phyloP scores from a whole-genome alignment of 2,113 vertebrate species.

The Burhinus bistriatus region DNA sequence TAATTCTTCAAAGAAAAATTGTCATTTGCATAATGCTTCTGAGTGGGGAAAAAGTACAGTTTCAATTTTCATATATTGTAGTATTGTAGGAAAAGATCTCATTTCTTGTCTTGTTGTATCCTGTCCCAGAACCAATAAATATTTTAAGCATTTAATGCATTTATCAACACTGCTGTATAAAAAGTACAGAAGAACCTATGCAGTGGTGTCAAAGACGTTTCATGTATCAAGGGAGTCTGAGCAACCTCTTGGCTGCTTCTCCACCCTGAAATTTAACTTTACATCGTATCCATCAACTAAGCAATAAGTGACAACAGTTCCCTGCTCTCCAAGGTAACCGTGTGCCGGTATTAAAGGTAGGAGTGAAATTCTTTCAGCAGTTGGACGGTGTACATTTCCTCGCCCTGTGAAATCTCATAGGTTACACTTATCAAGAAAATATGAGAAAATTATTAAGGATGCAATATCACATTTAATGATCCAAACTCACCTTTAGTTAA shows the following conservation, averaged over 20 bases:
- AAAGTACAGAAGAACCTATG: not conserved
- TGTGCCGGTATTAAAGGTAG: not conserved
- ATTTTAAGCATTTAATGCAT: slow-evolving; percentile 63
- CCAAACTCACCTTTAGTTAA: not conserved
- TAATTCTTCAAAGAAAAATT: slow-evolving; percentile 45
- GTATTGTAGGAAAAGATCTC: not conserved
- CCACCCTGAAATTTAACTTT: slow-evolving; percentile 56
- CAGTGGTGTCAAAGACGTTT: slow-evolving; percentile 13
- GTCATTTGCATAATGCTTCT: not conserved
- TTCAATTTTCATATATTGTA: slow-evolving; percentile 17
- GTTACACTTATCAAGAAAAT: not conserved
- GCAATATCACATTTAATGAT: not conserved
- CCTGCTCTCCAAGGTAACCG: not conserved
- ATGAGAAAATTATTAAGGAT: not conserved
- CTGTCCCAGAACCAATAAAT: slow-evolving; percentile 53
- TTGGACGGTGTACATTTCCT: not conserved
- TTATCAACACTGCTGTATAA: slow-evolving; percentile 31
- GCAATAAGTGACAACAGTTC: not conserved
- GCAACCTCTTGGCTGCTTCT: slow-evolving; percentile 17
- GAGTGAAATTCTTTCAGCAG: not conserved
- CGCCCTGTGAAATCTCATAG: not conserved
- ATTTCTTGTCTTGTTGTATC: slow-evolving; percentile 21
- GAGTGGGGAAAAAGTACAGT: not conserved
- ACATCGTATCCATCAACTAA: slow-evolving; percentile 16
- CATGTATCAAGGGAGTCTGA: not conserved